Evolutionary conservation across 2,888 invertebrate genomes (phyloP).

Genomic region (Drosophila nr. perissopoda): DNA sequence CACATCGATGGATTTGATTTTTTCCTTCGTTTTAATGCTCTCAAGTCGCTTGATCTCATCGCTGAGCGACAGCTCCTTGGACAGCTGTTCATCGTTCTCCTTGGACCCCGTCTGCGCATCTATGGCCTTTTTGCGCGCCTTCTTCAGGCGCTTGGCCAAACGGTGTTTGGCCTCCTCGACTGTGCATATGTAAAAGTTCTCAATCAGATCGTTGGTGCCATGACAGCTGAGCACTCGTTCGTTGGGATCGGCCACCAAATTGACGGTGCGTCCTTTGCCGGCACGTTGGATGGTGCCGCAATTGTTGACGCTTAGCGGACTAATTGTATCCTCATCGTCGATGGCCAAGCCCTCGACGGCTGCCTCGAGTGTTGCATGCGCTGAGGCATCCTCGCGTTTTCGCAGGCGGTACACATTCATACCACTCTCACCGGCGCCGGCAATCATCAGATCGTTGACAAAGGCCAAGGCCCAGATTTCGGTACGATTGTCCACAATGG

Average conservation of each 20-base stretch:
- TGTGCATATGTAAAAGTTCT: conserved; percentile 92
- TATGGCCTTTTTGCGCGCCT: conserved; percentile 85
- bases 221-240: conserved; percentile 92
- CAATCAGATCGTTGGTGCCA: conserved; percentile 92
- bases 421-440: conserved; percentile 94
- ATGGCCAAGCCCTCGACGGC: conserved; percentile 83
- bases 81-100: conserved; percentile 43
- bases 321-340: conserved; percentile 84
- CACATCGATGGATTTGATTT: conserved; percentile 90
- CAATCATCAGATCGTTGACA: conserved; percentile 92
- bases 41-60: conserved; percentile 91
- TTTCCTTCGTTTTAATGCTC: conserved; percentile 88
- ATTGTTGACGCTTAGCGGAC: conserved; percentile 90
- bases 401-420: conserved; percentile 93
- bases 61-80: conserved; percentile 86
- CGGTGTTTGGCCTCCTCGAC: conserved; percentile 90
- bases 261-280: conserved; percentile 92
- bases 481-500: conserved; percentile 93
- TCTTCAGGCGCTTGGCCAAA: conserved; percentile 91
- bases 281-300: conserved; percentile 92
- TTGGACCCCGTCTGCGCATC: conserved; percentile 10
- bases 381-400: conserved; percentile 84
- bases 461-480: conserved; percentile 95
- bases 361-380: conserved; percentile 85
- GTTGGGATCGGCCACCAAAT: conserved; percentile 90